Base-by-base conservation (phyloP, 2,113 vertebrate species). In the Scomber japonicus region DNA sequence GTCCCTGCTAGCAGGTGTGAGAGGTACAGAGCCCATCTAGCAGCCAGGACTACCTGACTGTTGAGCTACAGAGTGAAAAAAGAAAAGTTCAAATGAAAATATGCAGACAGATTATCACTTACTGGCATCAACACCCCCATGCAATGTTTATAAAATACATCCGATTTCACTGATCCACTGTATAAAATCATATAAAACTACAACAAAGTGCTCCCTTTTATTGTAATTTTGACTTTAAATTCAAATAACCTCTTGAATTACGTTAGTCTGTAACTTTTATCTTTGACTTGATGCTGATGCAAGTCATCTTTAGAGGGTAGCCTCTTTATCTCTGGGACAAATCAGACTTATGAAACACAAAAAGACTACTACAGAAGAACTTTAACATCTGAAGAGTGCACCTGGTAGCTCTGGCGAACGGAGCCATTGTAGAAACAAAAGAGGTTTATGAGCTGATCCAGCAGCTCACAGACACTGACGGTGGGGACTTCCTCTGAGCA, bases 391-490 rank as follows among this genome's bases (percentile, higher is more conserved):
- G 55, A 53, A 21, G 12, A 60, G 30, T 5, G 15, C 91, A 99
- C 98, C 97, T 66, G 14, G 83, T 99, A 99, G 1, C 96, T 97
- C 1, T 40, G 82, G 5, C 87, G 89, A 49, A 97, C 90, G 0
- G 97, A 94, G 1, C 98, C 98, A 0, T 96, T 94, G 93, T 97
- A 97, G 93, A 99, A 99, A 67, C 92, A 91, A 77, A 98, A 99
- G 63, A 97, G 94, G 63, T 95, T 91, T 3, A 97, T 95, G 2
- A 99, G 92, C 85, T 96, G 96, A 71, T 97, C 93, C 89, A 99
- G 94, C 15, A 98, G 93, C n/a, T 88, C 91, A 14, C 75, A 90
- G 51, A 97, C 94, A 79, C 97, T 98, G 83, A 93, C n/a, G 9
- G 97, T 97, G 0, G 97, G 95, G 71, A 98, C 91, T 5, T 98